Evolutionary conservation across 2,888 invertebrate genomes (phyloP).

Genomic region (Lingula anatina): DNA sequence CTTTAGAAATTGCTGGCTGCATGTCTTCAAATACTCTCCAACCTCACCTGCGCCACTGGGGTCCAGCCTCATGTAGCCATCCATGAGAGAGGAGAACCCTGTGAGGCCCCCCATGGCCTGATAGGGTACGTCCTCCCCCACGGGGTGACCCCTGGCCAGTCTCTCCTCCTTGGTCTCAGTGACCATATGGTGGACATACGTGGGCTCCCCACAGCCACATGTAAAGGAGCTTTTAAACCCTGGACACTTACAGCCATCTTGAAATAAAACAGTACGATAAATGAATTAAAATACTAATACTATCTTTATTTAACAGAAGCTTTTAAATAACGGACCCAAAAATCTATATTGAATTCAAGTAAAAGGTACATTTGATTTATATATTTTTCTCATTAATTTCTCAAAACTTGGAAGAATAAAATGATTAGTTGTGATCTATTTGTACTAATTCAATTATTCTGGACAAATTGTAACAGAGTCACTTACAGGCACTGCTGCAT

Average conservation of each 20-base stretch:
- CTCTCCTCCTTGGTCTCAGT: slow-evolving; percentile 50
- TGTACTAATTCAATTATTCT: no score
- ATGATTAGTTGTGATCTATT: no score
- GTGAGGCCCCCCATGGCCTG: slow-evolving; percentile 53
- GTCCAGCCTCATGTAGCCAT: slow-evolving; percentile 50
- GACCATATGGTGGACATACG: slow-evolving; percentile 39
- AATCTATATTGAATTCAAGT: no score
- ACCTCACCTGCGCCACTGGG: slow-evolving; percentile 52
- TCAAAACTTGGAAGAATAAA: no score
- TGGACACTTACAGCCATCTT: slow-evolving; percentile 41
- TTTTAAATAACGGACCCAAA: no score
- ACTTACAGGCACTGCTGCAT: no score
- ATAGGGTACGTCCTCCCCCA: slow-evolving; percentile 46
- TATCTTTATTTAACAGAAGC: no score
- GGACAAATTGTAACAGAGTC: no score
- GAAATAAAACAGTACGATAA: neutral
- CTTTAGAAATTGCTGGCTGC: no score
- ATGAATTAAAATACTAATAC: neutral
- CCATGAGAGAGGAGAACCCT: slow-evolving; percentile 50
- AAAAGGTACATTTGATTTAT: no score
- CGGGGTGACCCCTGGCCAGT: slow-evolving; percentile 47
- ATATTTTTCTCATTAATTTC: no score
- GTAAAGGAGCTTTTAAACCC: slow-evolving; percentile 47
- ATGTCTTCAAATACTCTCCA: no score
- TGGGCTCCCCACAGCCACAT: slow-evolving; percentile 45